A percentile compares a stretch with the other conserved stretches of the same genome.
phyloP scores from a whole-genome alignment of 2,113 vertebrate genomes.

The Phocoena sinus region DNA sequence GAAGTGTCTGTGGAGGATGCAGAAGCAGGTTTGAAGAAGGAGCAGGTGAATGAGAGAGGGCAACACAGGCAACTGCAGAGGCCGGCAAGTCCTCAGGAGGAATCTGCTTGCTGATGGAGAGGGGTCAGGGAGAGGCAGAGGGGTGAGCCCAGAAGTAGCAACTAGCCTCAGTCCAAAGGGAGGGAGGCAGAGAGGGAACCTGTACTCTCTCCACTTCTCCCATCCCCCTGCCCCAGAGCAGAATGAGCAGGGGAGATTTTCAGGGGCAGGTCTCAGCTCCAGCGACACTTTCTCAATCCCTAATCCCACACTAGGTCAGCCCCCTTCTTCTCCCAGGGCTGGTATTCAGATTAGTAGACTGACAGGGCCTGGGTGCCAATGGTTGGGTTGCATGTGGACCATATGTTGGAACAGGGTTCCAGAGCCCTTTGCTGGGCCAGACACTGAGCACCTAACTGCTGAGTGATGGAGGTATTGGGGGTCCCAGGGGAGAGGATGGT shows the following conservation, averaged over 20 bases:
- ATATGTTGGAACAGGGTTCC: background rate
- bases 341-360: background rate
- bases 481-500: background rate
- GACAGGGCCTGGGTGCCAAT: background rate
- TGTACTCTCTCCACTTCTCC: background rate
- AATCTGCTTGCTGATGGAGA: background rate
- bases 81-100: background rate
- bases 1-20: background rate
- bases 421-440: background rate
- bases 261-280: background rate
- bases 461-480: too few species aligned
- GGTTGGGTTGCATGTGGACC: background rate
- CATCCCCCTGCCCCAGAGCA: background rate
- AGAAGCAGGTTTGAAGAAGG: background rate
- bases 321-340: background rate
- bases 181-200: background rate
- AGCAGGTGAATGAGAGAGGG: background rate
- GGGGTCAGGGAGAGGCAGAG: background rate
- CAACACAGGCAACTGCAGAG: background rate
- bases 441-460: background rate
- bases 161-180: background rate
- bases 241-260: background rate
- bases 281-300: background rate
- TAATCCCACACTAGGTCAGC: background rate
- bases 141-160: background rate